phyloP scores from a whole-genome alignment of 2,797 vertebrate genomes.

The Ceyx erithaca region DNA sequence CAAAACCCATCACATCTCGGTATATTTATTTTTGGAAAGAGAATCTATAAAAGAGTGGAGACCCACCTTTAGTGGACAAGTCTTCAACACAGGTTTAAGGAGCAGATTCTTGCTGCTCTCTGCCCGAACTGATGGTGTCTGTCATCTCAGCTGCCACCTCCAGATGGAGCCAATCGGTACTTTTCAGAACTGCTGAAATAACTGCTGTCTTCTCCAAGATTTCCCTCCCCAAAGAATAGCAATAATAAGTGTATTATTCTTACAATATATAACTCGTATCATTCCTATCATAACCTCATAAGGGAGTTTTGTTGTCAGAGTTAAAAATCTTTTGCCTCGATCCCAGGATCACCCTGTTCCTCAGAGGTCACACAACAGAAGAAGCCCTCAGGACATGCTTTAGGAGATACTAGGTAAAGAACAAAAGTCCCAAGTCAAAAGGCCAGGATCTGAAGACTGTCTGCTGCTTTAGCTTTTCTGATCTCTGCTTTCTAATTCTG shows the following conservation, averaged over 20 bases:
- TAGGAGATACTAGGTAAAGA: background rate
- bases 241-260: background rate
- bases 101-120: background rate
- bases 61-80: background rate
- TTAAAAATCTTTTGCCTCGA: background rate
- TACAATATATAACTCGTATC: background rate
- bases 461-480: background rate
- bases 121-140: background rate
- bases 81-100: background rate
- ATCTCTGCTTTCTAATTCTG: background rate
- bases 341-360: background rate
- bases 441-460: background rate
- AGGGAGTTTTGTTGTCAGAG: background rate
- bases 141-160: slow-evolving; percentile 52
- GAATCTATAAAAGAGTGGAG: background rate
- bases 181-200: background rate
- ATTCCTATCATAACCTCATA: background rate
- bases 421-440: background rate
- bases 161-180: slow-evolving; percentile 70
- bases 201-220: background rate
- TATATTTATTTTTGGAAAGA: background rate
- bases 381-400: background rate
- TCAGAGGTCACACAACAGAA: background rate
- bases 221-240: background rate
- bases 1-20: background rate